Evolutionary conservation across 2,113 vertebrate species (phyloP).

Genomic region (Lepus americanus): DNA sequence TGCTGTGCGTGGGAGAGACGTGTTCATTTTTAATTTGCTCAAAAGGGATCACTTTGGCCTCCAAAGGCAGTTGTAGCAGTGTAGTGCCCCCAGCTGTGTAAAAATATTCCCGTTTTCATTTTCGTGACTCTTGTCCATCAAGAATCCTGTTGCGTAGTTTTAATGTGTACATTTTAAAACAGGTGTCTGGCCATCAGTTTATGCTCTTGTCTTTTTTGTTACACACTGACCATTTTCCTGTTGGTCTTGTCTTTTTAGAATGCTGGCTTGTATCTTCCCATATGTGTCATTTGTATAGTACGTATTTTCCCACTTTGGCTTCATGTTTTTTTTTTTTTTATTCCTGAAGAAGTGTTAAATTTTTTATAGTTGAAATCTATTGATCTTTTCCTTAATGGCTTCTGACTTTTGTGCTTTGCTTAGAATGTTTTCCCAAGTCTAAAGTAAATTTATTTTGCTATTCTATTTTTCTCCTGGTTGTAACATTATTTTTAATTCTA

Average conservation of each 20-base stretch:
- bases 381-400: background rate
- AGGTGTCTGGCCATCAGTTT: background rate
- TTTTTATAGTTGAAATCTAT: background rate
- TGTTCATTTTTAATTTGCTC: constrained; percentile 1
- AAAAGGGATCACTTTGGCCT: background rate
- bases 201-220: background rate
- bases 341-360: background rate
- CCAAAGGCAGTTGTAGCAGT: background rate
- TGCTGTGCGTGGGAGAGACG: background rate
- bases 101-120: background rate
- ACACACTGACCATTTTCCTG: fast-evolving
- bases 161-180: background rate
- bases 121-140: background rate
- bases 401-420: background rate
- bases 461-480: background rate
- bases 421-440: background rate
- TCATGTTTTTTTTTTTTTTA: background rate
- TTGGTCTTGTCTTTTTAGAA: background rate
- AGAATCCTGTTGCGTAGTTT: background rate
- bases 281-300: background rate
- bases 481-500: background rate
- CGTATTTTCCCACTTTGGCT: background rate
- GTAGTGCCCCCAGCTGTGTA: background rate
- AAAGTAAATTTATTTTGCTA: background rate
- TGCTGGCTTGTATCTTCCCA: background rate